A percentile compares a stretch with the other conserved stretches of the same genome.
Evolutionary conservation across 92 coral and sea anemone genomes (phyloP).

Genomic region (Isaurus tuberculatus): DNA sequence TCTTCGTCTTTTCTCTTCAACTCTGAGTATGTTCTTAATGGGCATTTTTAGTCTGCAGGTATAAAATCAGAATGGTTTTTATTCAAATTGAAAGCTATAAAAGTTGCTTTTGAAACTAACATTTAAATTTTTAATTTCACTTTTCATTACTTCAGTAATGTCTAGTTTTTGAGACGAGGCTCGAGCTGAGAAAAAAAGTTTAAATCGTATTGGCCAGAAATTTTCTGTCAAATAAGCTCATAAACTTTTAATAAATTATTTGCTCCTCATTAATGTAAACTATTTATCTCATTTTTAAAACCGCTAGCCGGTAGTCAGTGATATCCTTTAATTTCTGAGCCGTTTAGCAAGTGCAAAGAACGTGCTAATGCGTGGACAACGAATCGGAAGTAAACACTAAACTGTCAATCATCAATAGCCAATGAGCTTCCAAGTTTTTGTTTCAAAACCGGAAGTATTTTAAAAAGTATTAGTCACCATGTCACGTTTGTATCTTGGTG

Average conservation of each 20-base stretch:
- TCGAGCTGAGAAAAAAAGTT: too few species aligned
- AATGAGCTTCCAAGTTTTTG: neutral
- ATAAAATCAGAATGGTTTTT: too few species aligned
- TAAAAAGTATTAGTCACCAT: neutral
- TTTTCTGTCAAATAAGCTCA: neutral
- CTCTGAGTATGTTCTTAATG: too few species aligned
- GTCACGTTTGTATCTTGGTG: conserved; percentile 4
- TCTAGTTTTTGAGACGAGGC: too few species aligned
- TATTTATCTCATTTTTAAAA: neutral
- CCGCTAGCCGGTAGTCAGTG: neutral
- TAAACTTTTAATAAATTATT: neutral
- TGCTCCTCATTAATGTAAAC: neutral
- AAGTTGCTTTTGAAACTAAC: too few species aligned
- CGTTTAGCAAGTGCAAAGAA: neutral
- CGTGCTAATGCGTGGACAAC: conserved; percentile 40
- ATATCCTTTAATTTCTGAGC: neutral
- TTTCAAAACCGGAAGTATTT: neutral
- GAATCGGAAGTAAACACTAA: conserved; percentile 16
- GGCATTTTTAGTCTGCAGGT: too few species aligned
- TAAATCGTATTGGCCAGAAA: too few species aligned
- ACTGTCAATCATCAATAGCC: conserved; percentile 2
- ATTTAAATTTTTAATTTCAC: too few species aligned
- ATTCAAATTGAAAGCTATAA: too few species aligned
- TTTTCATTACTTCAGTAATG: too few species aligned
- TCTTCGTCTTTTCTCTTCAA: too few species aligned